These are phyloP conservation scores for Kryptolebias ocellatus DNA, from an alignment of 2,797 vertebrate species.

Conservation along the genomic window DNA sequence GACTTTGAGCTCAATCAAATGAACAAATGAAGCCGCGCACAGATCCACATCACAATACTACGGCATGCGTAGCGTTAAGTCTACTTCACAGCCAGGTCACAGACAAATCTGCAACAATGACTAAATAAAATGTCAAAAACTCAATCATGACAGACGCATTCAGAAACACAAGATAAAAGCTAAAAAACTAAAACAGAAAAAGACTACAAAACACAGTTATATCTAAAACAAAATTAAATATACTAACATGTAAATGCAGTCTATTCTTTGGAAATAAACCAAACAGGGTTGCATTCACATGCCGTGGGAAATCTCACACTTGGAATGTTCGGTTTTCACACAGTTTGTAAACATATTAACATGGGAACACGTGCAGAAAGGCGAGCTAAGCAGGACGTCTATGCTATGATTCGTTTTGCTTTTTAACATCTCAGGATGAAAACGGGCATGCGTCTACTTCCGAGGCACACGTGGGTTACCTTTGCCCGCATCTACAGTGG, in stretches of 20 bases:
- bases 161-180: conserved; percentile 12
- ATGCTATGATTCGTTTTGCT: conserved; percentile 4
- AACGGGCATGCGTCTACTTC: conserved; percentile 79
- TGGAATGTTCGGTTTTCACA: neutral
- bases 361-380: conserved; percentile 45
- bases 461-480: conserved; percentile 84
- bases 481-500: conserved; percentile 91
- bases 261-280: conserved; percentile 30
- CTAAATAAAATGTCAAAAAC: neutral
- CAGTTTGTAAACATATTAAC: conserved; percentile 24
- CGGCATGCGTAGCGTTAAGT: conserved; percentile 32
- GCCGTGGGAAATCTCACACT: conserved; percentile 32
- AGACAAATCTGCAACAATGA: neutral
- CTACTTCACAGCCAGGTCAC: conserved; percentile 1
- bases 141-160: conserved; percentile 3
- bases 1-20: neutral
- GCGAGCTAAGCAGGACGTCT: conserved; percentile 5
- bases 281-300: conserved; percentile 29
- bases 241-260: neutral
- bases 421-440: conserved; percentile 19
- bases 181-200: neutral
- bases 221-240: conserved; percentile 4
- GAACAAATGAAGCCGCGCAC: neutral
- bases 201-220: conserved; percentile 4
- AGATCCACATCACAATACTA: conserved; percentile 17